Percentiles rank a stretch among this genome's conserved stretches.
These are phyloP conservation scores for Cyprinodon variegatus DNA, from an alignment of 2,113 vertebrate species.

Conservation along the genomic window DNA sequence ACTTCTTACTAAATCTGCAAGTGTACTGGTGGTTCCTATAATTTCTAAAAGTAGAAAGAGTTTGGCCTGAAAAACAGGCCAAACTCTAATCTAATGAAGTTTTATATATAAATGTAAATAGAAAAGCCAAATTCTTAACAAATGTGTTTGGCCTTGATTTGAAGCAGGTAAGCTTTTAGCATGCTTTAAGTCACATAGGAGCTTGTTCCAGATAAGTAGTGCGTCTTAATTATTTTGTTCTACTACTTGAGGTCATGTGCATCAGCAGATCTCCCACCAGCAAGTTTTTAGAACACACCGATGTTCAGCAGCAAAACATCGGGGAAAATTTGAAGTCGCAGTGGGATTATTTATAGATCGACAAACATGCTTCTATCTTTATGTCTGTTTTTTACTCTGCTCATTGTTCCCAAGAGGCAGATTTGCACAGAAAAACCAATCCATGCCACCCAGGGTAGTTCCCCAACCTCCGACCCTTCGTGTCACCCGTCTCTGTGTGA, in stretches of 20 bases:
- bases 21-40: too few species aligned
- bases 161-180: too few species aligned
- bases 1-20: too few species aligned
- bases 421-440: slow-evolving; percentile 54
- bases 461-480: slow-evolving; percentile 66
- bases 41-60: too few species aligned
- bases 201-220: neutral
- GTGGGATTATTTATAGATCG: slow-evolving; percentile 28
- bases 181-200: too few species aligned
- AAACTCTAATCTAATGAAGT: too few species aligned
- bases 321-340: slow-evolving; percentile 17
- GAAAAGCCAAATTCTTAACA: too few species aligned
- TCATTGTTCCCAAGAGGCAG: slow-evolving; percentile 54
- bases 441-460: slow-evolving; percentile 76
- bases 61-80: too few species aligned
- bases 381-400: slow-evolving; percentile 60
- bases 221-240: neutral
- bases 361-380: slow-evolving; percentile 40
- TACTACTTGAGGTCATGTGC: slow-evolving; percentile 15
- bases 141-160: too few species aligned
- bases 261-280: slow-evolving; percentile 32
- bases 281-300: slow-evolving; percentile 35
- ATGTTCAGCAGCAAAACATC: slow-evolving; percentile 38
- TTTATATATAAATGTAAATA: too few species aligned
- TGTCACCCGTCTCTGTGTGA: slow-evolving; percentile 52